Percentiles rank a stretch among this genome's conserved stretches.
Conservation (phyloP, 2,797 vertebrate species). For the Chelon labrosus region DNA sequence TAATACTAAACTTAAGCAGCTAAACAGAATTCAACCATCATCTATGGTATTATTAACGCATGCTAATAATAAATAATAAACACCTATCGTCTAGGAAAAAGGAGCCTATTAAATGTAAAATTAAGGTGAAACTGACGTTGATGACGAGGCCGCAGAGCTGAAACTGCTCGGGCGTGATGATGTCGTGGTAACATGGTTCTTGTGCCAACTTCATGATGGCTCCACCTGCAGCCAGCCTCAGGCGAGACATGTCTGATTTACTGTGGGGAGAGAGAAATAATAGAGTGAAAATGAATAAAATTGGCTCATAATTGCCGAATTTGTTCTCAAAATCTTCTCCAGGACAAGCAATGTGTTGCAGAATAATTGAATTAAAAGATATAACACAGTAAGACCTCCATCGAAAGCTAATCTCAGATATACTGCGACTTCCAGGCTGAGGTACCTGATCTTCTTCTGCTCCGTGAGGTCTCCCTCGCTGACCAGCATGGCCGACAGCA, state of each 20-base stretch:
- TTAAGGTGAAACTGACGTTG: slow-evolving; percentile 88
- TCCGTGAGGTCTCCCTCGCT: slow-evolving; percentile 99
- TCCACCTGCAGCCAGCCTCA: slow-evolving; percentile 96
- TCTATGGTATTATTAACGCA: background rate
- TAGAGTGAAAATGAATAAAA: background rate
- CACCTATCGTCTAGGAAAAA: background rate
- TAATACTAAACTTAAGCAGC: background rate
- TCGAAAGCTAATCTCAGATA: background rate
- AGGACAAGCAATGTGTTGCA: background rate
- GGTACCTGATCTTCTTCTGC: slow-evolving; percentile 97
- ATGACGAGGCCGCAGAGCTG: slow-evolving; percentile 98
- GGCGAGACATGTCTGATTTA: slow-evolving; percentile 99
- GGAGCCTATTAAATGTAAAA: background rate
- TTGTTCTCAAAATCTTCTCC: too few relatives aligned
- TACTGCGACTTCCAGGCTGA: background rate
- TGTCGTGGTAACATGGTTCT: slow-evolving; percentile 99
- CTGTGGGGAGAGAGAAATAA: slow-evolving; percentile 76
- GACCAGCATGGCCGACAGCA: slow-evolving; percentile 97
- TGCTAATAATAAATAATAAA: too few relatives aligned
- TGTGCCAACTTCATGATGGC: slow-evolving; percentile 99
- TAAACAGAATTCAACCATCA: background rate
- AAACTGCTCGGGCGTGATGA: slow-evolving; percentile 99
- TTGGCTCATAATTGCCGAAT: background rate
- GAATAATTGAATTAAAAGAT: background rate
- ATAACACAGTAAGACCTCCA: background rate